phyloP scores from a whole-genome alignment of 2,797 vertebrate species.

The Acridotheres tristis region DNA sequence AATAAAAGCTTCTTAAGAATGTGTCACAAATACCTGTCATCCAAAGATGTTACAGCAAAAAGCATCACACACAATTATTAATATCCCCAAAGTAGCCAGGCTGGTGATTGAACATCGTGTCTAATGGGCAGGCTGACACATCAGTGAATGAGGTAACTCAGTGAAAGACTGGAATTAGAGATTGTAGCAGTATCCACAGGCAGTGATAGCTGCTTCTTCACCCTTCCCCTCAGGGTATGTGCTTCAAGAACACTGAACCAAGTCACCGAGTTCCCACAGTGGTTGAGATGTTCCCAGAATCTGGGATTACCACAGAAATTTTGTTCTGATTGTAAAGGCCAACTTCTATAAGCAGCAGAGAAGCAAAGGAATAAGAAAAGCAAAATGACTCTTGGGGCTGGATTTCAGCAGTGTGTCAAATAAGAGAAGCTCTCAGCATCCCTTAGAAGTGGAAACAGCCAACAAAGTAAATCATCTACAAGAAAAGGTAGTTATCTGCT shows the following conservation, averaged over 20 bases:
- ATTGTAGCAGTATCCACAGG: background rate
- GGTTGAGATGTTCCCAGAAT: background rate
- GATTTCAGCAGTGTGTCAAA: background rate
- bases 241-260: background rate
- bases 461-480: background rate
- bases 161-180: background rate
- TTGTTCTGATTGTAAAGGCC: background rate
- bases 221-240: background rate
- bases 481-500: background rate
- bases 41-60: background rate
- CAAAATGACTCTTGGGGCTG: background rate
- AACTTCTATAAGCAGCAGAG: background rate
- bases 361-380: background rate
- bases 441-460: background rate
- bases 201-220: background rate
- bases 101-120: background rate
- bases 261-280: background rate
- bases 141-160: background rate
- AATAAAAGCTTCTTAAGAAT: background rate
- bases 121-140: background rate
- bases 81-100: background rate
- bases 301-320: background rate
- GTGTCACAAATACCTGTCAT: background rate
- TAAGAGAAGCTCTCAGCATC: background rate
- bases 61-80: background rate